Conservation (phyloP, 2,113 vertebrate species). For the Arothron firmamentum region DNA sequence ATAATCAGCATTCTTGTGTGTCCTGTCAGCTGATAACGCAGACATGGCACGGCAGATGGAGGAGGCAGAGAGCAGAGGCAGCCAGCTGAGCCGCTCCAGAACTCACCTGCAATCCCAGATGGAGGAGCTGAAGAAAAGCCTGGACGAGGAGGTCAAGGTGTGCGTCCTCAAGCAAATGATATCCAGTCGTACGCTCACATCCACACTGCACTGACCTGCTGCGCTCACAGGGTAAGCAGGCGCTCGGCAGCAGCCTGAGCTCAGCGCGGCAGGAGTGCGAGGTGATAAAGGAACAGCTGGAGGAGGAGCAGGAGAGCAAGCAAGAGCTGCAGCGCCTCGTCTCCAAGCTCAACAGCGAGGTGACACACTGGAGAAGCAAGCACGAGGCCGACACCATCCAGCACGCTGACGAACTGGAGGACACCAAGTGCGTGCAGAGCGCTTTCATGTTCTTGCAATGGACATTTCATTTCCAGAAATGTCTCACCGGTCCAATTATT, state of each 20-base stretch:
- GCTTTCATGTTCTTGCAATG: rapidly evolving
- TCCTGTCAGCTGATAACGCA: constrained; percentile 71
- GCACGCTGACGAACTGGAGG: constrained; percentile 77
- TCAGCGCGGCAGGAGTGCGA: constrained; percentile 68
- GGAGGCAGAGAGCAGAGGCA: constrained; percentile 69
- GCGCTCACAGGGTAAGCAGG: constrained; percentile 61
- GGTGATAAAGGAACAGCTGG: constrained; percentile 78
- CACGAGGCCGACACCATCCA: constrained; percentile 75
- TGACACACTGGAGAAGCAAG: constrained; percentile 75
- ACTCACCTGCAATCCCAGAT: constrained; percentile 64
- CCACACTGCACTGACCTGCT: too few relatives aligned
- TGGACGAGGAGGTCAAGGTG: constrained; percentile 79
- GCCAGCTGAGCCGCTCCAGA: constrained; percentile 69
- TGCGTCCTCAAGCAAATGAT: too few relatives aligned
- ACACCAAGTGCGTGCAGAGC: constrained; percentile 65
- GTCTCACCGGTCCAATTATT: background rate
- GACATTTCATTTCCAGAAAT: background rate
- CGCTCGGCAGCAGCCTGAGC: constrained; percentile 51
- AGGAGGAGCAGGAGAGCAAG: constrained; percentile 82
- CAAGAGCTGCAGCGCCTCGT: constrained; percentile 79
- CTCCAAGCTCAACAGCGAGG: constrained; percentile 79
- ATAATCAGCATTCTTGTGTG: constrained; percentile 5
- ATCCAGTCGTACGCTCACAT: too few relatives aligned
- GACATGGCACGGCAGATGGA: constrained; percentile 73
- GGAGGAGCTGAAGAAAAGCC: constrained; percentile 77